Conservation (phyloP, 2,888 invertebrate genomes). For the Pandemis corylana region DNA sequence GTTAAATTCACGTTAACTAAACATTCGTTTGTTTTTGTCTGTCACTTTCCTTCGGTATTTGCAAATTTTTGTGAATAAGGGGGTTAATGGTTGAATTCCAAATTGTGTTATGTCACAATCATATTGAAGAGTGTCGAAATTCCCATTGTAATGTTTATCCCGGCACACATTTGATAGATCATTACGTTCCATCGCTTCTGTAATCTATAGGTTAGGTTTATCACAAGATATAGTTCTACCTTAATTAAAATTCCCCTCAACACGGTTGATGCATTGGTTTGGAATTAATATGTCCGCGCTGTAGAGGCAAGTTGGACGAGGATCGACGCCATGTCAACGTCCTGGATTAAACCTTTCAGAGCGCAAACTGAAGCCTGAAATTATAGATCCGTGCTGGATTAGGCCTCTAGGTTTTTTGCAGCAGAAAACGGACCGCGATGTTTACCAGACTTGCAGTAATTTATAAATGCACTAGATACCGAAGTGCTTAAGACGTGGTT, state of each 20-base stretch:
- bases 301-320: constrained; percentile 13
- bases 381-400: constrained; percentile 3
- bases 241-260: background rate
- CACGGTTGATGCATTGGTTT: constrained; percentile 1
- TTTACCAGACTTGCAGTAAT: no score
- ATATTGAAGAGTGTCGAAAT: no score
- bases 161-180: background rate
- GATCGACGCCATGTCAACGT: constrained; percentile 3
- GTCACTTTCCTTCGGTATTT: no score
- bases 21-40: no score
- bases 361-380: constrained; percentile 10
- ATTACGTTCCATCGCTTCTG: background rate
- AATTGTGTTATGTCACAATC: no score
- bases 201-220: background rate
- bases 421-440: no score
- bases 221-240: background rate
- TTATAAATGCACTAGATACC: no score
- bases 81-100: no score
- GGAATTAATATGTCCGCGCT: constrained; percentile 13
- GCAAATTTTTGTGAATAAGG: no score
- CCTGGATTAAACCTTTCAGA: constrained; percentile 14
- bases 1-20: no score
- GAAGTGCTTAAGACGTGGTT: no score
- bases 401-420: no score
- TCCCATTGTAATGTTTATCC: background rate